Evolutionary conservation across 1,140 invertebrate species (phyloP), one percentile per base, ranked within the genome.

Genomic region (Littorina saxatilis): DNA sequence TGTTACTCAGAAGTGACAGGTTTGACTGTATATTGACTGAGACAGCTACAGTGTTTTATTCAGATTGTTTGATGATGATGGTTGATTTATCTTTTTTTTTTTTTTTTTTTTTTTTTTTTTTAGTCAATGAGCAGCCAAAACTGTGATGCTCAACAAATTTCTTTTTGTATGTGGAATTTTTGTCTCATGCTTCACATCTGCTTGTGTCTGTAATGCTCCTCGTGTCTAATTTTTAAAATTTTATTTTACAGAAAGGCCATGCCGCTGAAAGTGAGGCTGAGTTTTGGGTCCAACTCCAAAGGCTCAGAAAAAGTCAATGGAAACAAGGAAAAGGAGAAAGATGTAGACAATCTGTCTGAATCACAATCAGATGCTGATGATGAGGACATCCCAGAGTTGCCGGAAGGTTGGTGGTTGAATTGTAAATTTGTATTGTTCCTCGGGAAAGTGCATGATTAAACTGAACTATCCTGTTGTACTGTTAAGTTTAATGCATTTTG

Each of bases 351-450:
- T n/a, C 17, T 61, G 23, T 72, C 75, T n/a, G 61, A n/a, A 15
- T n/a, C n/a, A n/a, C 27, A 32, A 74, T 47, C 43, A 47, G 70
- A 82, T 40, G 27, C 70, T 72, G 74, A 78, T n/a, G 37, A 35
- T 35, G 70, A 73, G 23, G 40, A 77, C 52, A 70, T 78, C n/a
- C 74, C 79, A 40, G 79, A 83, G 7, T 80, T 83, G 55, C 84
- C 84, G 20, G 84, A 85, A 85, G 84, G 84, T 83, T 75, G 35
- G 52, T 63, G 27, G 0, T 15, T 50, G 39, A 35, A 39, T 37
- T 52, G n/a, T 47, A 70, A 15, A 32, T 32, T 43, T 37, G 50
- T 32, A 35, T 66, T 81, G n/a, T 70, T 81, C 52, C 23, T 23
- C 75, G 11, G 9, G 13, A 43, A 17, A 66, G 37, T 29, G 47